Conservation (phyloP, 2,113 vertebrate species). For the Sylvicapra grimmia region DNA sequence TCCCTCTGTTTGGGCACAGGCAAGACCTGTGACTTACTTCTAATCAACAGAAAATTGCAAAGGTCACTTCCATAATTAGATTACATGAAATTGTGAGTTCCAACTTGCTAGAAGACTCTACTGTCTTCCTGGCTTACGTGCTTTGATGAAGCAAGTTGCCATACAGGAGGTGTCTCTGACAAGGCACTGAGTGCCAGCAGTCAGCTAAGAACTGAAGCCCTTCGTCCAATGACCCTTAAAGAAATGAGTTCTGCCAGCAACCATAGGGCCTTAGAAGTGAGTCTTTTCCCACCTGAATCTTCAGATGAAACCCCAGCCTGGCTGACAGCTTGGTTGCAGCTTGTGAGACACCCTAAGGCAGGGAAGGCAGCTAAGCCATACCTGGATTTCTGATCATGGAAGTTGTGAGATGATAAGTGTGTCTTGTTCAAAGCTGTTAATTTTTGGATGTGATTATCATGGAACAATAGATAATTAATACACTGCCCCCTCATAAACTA, state of each 20-base stretch:
- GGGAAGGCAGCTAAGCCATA: not conserved
- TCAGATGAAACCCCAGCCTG: not conserved
- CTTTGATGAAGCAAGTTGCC: not conserved
- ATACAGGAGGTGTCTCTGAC: not conserved
- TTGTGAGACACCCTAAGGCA: not conserved
- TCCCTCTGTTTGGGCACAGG: not conserved
- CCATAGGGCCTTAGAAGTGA: not conserved
- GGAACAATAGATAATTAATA: not conserved
- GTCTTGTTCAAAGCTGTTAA: not conserved
- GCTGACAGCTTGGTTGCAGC: no score
- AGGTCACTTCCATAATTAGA: not conserved
- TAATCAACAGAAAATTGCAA: not conserved
- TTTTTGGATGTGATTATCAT: not conserved
- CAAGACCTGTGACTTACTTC: not conserved
- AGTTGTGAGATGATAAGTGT: not conserved
- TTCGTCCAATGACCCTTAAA: not conserved
- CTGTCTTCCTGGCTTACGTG: not conserved
- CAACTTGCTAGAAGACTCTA: not conserved
- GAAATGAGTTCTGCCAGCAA: not conserved
- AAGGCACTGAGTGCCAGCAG: not conserved
- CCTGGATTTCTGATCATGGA: not conserved
- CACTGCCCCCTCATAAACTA: not conserved
- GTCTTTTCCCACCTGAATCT: not conserved
- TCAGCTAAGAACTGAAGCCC: not conserved
- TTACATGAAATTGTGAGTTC: not conserved